Evolutionary conservation across 2,113 vertebrate genomes (phyloP), one percentile per base, ranked within the genome.

Genomic region (Calonectris borealis): DNA sequence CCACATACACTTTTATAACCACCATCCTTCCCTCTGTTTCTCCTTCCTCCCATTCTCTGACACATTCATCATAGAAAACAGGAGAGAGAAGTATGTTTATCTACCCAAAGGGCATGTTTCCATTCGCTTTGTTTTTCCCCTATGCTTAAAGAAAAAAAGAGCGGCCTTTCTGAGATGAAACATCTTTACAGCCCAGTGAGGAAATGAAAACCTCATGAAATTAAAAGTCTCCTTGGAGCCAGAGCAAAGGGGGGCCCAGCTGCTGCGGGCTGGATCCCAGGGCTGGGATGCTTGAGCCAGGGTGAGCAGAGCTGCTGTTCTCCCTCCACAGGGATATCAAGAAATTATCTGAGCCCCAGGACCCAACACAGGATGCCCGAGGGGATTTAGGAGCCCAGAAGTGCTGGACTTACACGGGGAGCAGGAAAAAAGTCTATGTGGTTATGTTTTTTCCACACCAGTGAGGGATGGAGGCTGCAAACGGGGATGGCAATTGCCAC

Each of bases 341-440:
- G n/a, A 10, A 34, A 6, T 32, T 55, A 12, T 22, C 27, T 16
- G 62, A 61, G 25, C 32, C 68, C 29, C 7, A 10, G 62, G 68
- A 57, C 7, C 0, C 0, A 40, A 32, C 7, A 8, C 8, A 27
- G 24, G 68, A n/a, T 4, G 21, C 6, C 38, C 0, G 0, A 20
- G 57, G 60, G 36, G 51, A 66, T 27, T 5, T 25, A 16, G 68
- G 52, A 46, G 52, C 51, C 87, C 24, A 20, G 24, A 27, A 19
- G 34, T 22, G 82, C 60, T 27, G 61, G 34, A 19, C 14, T 73
- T 34, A 7, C 46, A 14, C 0, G 0, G 38, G 26, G 9, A 73
- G 8, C 26, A 49, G 49, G 22, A 15, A 29, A 36, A 42, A 64
- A 36, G 1, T 16, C 34, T 0, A 1, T 0, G 4, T n/a, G n/a